Evolutionary conservation across 2,797 vertebrate species (phyloP).

Genomic region (Micropoecilia bifurca): DNA sequence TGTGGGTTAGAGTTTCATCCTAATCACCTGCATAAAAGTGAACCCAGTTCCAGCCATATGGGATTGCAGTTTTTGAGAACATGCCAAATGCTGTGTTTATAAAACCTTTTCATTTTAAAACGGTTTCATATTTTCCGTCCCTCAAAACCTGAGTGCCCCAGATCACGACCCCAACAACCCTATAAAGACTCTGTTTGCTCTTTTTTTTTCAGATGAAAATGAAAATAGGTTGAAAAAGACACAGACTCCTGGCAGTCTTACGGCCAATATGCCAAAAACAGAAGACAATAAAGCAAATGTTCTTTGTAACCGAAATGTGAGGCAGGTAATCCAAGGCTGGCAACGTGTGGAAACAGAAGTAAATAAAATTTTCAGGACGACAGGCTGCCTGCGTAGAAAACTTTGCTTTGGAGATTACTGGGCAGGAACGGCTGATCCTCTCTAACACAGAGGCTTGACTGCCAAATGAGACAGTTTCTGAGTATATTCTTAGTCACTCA

Average conservation of each 20-base stretch:
- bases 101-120: neutral
- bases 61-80: neutral
- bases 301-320: neutral
- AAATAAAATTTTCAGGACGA: neutral
- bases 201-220: neutral
- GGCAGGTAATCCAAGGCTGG: neutral
- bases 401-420: neutral
- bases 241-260: neutral
- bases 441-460: neutral
- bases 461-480: neutral
- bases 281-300: neutral
- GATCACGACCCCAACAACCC: neutral
- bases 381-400: neutral
- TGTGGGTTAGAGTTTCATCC: neutral
- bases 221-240: neutral
- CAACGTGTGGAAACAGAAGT: neutral
- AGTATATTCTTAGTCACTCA: neutral
- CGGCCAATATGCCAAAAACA: neutral
- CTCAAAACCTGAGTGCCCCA: neutral
- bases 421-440: neutral
- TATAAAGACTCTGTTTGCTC: neutral
- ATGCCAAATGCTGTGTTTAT: neutral
- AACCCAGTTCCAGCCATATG: neutral
- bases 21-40: neutral
- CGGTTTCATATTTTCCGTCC: neutral